These are phyloP conservation scores for Synergus umbraculus DNA, from an alignment of 2,888 invertebrate genomes.

Conservation along the genomic window DNA sequence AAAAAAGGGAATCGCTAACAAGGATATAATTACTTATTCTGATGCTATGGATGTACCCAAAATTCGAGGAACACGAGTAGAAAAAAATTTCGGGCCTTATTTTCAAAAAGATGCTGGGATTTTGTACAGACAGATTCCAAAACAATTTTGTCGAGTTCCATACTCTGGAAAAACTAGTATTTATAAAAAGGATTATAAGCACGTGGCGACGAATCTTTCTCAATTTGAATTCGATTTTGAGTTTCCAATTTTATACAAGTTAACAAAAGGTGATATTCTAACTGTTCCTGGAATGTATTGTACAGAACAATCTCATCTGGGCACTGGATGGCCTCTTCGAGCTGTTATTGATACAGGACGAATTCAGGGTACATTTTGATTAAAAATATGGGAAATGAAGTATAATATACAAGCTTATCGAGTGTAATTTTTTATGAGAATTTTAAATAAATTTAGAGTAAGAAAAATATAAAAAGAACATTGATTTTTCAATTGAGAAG, in stretches of 20 bases:
- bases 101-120: not conserved
- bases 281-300: conserved; percentile 77
- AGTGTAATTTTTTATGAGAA: not conserved
- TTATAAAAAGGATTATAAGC: conserved; percentile 45
- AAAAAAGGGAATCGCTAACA: conserved; percentile 68
- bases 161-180: conserved; percentile 54
- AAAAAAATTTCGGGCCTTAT: not conserved
- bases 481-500: not conserved
- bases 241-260: conserved; percentile 52
- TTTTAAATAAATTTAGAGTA: no score
- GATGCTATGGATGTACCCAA: conserved; percentile 59
- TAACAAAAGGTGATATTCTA: conserved; percentile 60
- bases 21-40: conserved; percentile 75
- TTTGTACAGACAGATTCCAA: not conserved
- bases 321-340: conserved; percentile 75
- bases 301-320: conserved; percentile 76
- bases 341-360: conserved; percentile 63
- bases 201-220: not conserved
- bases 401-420: not conserved
- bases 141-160: conserved; percentile 52
- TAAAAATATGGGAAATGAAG: not conserved
- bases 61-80: not conserved
- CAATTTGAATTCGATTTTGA: conserved; percentile 42
- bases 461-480: not conserved
- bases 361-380: conserved; percentile 15